A percentile compares a stretch with the other conserved stretches of the same genome.
Evolutionary conservation across 2,113 vertebrate genomes (phyloP).

Genomic region (Lucifuga dentata): DNA sequence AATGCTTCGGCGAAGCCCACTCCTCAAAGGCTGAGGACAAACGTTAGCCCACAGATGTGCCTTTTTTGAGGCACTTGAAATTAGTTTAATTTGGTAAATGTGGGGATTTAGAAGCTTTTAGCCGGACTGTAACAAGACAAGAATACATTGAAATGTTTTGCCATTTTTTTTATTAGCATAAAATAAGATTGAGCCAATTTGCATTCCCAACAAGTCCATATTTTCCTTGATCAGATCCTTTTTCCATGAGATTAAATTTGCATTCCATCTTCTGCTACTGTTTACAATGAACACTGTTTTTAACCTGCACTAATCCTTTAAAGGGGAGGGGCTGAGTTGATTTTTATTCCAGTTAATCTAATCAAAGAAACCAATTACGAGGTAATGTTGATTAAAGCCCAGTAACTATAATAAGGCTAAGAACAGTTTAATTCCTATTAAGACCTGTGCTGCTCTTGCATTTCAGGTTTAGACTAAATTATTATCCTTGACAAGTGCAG

Average conservation of each 20-base stretch:
- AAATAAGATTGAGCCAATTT: slow-evolving; percentile 89
- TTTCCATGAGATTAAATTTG: slow-evolving; percentile 72
- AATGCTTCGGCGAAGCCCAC: slow-evolving; percentile 88
- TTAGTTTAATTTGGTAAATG: slow-evolving; percentile 99
- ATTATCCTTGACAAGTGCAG: slow-evolving; percentile 44
- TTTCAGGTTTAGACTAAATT: slow-evolving; percentile 21
- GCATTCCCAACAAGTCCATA: slow-evolving; percentile 86
- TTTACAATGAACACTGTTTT: slow-evolving; percentile 69
- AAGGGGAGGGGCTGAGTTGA: slow-evolving; percentile 58
- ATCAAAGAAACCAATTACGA: slow-evolving; percentile 79
- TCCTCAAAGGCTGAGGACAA: slow-evolving; percentile 89
- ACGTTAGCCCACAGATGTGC: slow-evolving; percentile 97
- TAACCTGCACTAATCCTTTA: slow-evolving; percentile 75
- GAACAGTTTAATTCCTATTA: slow-evolving; percentile 40
- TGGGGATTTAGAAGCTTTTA: slow-evolving; percentile 97
- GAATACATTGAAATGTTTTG: slow-evolving; percentile 97
- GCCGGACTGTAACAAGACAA: slow-evolving; percentile 91
- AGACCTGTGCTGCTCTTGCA: slow-evolving; percentile 39
- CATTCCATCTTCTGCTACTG: slow-evolving; percentile 52
- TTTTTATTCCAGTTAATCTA: slow-evolving; percentile 78
- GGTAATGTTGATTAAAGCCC: slow-evolving; percentile 78
- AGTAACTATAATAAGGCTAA: slow-evolving; percentile 65
- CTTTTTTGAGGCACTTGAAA: slow-evolving; percentile 98
- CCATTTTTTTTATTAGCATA: slow-evolving; percentile 89
- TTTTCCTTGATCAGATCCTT: slow-evolving; percentile 58